A percentile compares a stretch with the other conserved stretches of the same genome.
phyloP scores from a whole-genome alignment of 2,888 invertebrate genomes.

The Hartigia nigra region DNA sequence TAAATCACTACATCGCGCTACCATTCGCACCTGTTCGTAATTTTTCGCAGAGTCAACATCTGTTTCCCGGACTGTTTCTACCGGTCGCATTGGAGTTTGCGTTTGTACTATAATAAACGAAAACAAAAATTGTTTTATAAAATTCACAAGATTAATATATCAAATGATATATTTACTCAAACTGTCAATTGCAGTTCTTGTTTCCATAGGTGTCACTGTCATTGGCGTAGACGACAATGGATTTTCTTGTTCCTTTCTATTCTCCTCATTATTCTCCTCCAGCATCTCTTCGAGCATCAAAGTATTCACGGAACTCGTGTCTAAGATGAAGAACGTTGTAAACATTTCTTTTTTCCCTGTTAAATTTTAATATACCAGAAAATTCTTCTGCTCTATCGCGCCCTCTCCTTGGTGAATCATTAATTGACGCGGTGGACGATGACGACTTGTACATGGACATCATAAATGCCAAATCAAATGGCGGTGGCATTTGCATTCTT shows the following conservation, averaged over 20 bases:
- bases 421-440: neutral
- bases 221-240: neutral
- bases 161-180: neutral
- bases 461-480: conserved; percentile 28
- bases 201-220: neutral
- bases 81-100: neutral
- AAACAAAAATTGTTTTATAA: neutral
- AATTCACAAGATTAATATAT: neutral
- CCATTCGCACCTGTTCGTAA: neutral
- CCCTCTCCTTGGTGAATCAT: neutral
- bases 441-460: neutral
- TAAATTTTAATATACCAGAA: neutral
- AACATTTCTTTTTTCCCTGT: neutral
- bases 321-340: conserved; percentile 4
- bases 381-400: neutral
- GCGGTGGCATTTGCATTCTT: conserved; percentile 26
- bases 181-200: neutral
- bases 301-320: conserved; percentile 26
- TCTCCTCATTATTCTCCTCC: conserved; percentile 10
- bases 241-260: neutral
- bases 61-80: neutral
- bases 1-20: neutral
- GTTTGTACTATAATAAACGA: neutral
- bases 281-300: conserved; percentile 28
- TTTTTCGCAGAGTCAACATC: neutral